Conservation (phyloP, 2,797 vertebrate species). For the Periparus ater region DNA sequence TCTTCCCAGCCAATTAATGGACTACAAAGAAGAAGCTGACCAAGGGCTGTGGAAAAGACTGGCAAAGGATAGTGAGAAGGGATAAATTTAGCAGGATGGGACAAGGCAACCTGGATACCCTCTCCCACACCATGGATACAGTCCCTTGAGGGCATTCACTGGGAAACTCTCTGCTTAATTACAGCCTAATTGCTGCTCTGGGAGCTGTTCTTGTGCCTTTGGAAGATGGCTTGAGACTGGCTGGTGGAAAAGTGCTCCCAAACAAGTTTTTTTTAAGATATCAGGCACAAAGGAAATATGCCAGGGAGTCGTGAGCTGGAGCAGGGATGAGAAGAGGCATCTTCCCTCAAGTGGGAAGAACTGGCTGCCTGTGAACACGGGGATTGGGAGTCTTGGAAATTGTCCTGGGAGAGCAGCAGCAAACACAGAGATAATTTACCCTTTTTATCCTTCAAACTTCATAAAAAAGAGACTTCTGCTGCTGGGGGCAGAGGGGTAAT, state of each 20-base stretch:
- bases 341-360: not conserved
- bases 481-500: not conserved
- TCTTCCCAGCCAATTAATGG: not conserved
- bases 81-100: not conserved
- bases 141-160: not conserved
- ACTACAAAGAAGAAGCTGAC: not conserved
- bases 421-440: not conserved
- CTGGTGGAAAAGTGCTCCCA: not conserved
- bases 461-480: not conserved
- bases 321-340: not conserved
- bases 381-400: not conserved
- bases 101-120: not conserved
- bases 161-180: slow-evolving; percentile 5
- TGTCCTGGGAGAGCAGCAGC: not conserved
- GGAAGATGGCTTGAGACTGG: not conserved
- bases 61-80: not conserved
- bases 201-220: not conserved
- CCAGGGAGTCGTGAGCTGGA: not conserved
- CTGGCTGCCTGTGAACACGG: not conserved
- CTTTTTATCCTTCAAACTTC: not conserved
- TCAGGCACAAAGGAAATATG: not conserved
- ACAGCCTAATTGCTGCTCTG: not conserved
- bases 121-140: not conserved
- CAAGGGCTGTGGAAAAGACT: not conserved
- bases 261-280: not conserved